Base-by-base conservation (phyloP, 2,797 vertebrate genomes). In the Enteromius afrohamiltoni region DNA sequence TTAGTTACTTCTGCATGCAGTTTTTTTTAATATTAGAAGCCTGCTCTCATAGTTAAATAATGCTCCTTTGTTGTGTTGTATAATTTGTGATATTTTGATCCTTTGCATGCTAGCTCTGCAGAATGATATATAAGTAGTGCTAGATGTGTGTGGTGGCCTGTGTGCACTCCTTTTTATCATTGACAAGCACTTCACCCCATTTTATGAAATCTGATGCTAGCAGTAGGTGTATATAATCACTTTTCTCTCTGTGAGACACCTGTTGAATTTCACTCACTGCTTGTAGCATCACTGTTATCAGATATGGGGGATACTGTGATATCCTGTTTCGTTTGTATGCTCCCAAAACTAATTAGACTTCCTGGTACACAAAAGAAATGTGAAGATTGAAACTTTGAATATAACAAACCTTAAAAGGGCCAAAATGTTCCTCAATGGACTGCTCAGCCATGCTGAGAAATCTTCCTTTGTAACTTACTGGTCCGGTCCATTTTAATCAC, bases 401-500 rank as follows among this genome's bases (percentile, higher is more conserved):
- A n/a, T 45, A 80, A 45, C 11, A 4, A 80, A 31, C n/a, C 13
- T n/a, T n/a, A 3, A 71, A 83, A 83, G 31, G 6, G 49, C 26
- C 60, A 49, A 31, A 78, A 45, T 53, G 62, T 47, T 69, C 23
- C 64, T 64, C 51, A 84, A 42, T 45, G 76, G 79, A 40, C 62
- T 78, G 47, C 68, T 85, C 37, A 79, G n/a, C 29, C 21, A 37
- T 37, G 75, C 62, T 83, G 83, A 49, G 70, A 79, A 40, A 81
- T 65, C 23, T 40, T 45, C 55, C 85, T 81, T 81, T 91, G 90
- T 95, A 94, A 94, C 92, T 49, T 79, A 64, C 83, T 90, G 91
- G 89, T 90, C 83, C 78, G 79, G 88, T 88, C 90, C 92, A 86
- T 93, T 84, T 92, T 92, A 82, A 92, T 90, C 95, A 92, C 91